Evolutionary conservation across 2,113 vertebrate genomes (phyloP).

Genomic region (Tonatia bakeri): DNA sequence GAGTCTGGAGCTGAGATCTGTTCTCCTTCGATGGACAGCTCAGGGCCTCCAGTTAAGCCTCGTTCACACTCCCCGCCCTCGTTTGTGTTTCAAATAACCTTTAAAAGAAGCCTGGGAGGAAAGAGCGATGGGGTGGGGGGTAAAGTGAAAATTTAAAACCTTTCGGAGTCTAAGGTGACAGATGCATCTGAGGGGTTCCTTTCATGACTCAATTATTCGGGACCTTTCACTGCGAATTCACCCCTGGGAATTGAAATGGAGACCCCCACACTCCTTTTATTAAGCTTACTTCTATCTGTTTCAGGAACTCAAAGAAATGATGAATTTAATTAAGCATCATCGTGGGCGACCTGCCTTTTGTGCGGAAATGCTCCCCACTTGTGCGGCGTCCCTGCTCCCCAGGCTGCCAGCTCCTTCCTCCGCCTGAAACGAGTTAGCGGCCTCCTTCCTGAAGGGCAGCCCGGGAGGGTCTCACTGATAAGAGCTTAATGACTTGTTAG

Average conservation of each 20-base stretch:
- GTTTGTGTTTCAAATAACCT: slow-evolving; percentile 30
- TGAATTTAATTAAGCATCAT: neutral
- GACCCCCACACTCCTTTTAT: neutral
- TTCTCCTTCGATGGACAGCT: neutral
- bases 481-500: slow-evolving; percentile 73
- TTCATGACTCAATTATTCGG: neutral
- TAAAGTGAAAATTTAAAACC: neutral
- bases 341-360: neutral
- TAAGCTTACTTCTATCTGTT: neutral
- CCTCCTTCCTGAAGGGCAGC: neutral
- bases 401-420: neutral
- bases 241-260: neutral
- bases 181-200: neutral
- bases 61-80: neutral
- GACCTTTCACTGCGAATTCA: neutral
- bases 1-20: neutral
- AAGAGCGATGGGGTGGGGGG: neutral
- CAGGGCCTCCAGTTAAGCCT: neutral
- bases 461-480: neutral
- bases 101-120: neutral
- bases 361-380: neutral
- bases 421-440: neutral
- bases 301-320: neutral
- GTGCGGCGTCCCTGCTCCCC: neutral
- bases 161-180: neutral